phyloP scores from a whole-genome alignment of 2,113 vertebrate genomes.

The Eira barbara region DNA sequence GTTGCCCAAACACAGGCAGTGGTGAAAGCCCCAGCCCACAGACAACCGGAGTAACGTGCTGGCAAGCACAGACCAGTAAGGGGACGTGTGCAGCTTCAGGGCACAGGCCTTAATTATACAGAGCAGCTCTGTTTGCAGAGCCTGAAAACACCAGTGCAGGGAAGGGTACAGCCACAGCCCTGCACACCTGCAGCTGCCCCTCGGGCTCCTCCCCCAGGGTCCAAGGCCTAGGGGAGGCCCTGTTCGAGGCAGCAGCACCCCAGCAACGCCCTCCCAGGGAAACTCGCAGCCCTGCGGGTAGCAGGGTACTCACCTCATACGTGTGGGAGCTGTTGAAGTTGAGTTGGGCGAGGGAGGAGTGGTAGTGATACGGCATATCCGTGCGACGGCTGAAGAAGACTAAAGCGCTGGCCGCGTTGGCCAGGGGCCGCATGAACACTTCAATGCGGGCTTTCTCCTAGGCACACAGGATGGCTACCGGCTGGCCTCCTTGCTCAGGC shows the following conservation, averaged over 20 bases:
- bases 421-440: conserved; percentile 89
- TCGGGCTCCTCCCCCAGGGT: neutral
- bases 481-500: neutral
- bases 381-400: conserved; percentile 93
- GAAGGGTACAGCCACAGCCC: neutral
- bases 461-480: neutral
- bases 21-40: neutral
- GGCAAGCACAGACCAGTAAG: neutral
- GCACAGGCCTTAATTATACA: neutral
- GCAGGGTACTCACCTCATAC: conserved; percentile 84
- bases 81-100: neutral
- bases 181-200: neutral
- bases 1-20: neutral
- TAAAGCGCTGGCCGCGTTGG: conserved; percentile 80
- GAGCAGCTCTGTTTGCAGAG: neutral
- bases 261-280: neutral
- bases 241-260: neutral
- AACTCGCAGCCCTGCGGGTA: neutral
- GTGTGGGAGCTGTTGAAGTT: conserved; percentile 73
- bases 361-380: conserved; percentile 91
- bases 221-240: accelerated
- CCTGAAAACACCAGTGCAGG: too few species aligned
- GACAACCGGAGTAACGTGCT: accelerated
- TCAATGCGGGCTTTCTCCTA: conserved; percentile 89
- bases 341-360: conserved; percentile 85